Conservation (phyloP, 2,888 invertebrate species). For the Oxycera nigricornis region DNA sequence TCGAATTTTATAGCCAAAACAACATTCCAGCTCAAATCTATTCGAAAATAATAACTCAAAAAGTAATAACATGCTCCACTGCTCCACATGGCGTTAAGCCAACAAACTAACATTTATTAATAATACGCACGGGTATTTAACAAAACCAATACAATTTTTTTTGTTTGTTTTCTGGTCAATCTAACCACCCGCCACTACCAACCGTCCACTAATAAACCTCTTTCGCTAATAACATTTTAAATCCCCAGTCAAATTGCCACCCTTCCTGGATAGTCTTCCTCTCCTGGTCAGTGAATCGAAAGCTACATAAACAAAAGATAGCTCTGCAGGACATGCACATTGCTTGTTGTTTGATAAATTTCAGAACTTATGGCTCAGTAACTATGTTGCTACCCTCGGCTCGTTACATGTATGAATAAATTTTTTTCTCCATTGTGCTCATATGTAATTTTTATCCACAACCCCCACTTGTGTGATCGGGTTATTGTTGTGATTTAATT, state of each 20-base stretch:
- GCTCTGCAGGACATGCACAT: too few species aligned
- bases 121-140: not conserved
- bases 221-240: slow-evolving; percentile 26
- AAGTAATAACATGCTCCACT: not conserved
- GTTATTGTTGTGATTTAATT: slow-evolving; percentile 39
- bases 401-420: too few species aligned
- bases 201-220: slow-evolving; percentile 9
- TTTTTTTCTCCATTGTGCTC: slow-evolving; percentile 13
- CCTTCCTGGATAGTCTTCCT: not conserved
- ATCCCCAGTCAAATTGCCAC: not conserved
- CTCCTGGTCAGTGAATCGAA: not conserved
- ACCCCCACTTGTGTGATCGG: slow-evolving; percentile 3
- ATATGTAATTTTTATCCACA: slow-evolving; percentile 11
- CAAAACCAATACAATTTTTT: slow-evolving; percentile 18
- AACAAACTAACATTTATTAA: slow-evolving; percentile 13
- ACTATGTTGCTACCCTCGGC: not conserved
- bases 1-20: too few species aligned
- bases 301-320: slow-evolving; percentile 22
- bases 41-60: not conserved
- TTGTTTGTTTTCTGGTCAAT: too few species aligned
- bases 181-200: not conserved
- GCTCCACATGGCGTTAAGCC: not conserved
- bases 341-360: not conserved
- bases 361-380: not conserved
- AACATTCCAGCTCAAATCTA: too few species aligned